Percentiles rank a stretch among this genome's conserved stretches.
These are phyloP conservation scores for Donacobius atricapilla DNA, from an alignment of 2,113 vertebrate genomes.

Conservation along the genomic window DNA sequence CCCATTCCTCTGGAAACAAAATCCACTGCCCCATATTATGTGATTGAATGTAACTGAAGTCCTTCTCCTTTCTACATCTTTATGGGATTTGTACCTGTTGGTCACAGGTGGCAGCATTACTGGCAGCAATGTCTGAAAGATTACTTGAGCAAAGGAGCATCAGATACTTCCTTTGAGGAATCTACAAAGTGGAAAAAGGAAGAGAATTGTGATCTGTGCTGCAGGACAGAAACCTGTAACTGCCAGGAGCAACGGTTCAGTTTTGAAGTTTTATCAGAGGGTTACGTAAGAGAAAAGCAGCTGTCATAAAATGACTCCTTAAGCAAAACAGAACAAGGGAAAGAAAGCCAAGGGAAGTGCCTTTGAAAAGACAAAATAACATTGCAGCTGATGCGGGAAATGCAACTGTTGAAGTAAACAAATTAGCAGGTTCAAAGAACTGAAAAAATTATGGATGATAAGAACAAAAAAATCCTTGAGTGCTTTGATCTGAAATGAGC, in stretches of 20 bases:
- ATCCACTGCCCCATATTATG: rapidly evolving
- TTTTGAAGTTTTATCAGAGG: background rate
- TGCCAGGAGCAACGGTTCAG: background rate
- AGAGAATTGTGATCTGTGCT: background rate
- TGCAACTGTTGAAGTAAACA: background rate
- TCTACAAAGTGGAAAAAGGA: background rate
- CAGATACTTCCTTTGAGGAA: background rate
- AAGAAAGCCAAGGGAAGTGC: background rate
- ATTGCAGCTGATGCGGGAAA: background rate
- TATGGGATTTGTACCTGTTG: background rate
- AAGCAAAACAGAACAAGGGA: background rate
- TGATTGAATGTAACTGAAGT: background rate
- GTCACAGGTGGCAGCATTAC: background rate
- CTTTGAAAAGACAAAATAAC: background rate
- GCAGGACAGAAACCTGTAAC: background rate
- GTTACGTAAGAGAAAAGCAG: background rate
- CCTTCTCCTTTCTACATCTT: background rate
- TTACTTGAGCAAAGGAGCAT: background rate
- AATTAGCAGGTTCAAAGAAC: background rate
- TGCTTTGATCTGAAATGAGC: background rate
- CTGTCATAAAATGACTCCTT: background rate
- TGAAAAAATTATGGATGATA: background rate
- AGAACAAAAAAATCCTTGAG: background rate
- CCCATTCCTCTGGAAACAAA: background rate
- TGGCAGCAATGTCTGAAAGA: background rate